Evolutionary conservation across 2,888 invertebrate species (phyloP), one percentile per base, ranked within the genome.

Genomic region (Bembecia ichneumoniformis): DNA sequence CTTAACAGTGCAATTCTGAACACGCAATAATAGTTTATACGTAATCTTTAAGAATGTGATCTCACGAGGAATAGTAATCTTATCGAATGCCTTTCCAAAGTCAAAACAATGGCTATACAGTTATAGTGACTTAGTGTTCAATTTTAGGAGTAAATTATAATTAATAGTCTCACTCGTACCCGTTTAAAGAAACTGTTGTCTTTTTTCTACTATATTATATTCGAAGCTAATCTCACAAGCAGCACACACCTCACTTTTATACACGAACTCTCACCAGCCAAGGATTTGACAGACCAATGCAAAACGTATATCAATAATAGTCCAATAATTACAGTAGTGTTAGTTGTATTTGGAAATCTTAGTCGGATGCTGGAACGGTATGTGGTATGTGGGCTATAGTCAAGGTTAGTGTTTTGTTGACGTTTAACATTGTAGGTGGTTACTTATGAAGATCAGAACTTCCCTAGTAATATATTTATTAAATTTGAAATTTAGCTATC

Each of bases 21-120:
- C 80, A 82, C 72, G 84, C 83, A 82, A 83, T 83, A 83, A 82
- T 84, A 82, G 79, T 81, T 79, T 76, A 78, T 82, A 83, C 81
- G 81, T 84, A 82, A 81, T 79, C 70, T 82, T 68, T 82, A 86
- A 82, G 82, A 76, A 82, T 69, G 82, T 87, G 86, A 87, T 87
- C 86, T 86, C 84, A 86, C 81, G 78, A 81, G 73, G 80, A 79
- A 44, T 44, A 40, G 40, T 13, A 40, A 81, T 77, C 78, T 76
- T 80, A 80, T 80, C 76, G 74, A 80, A 80, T 77, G 82, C 82
- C 82, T 83, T 78, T 72, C 70, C 66, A 67, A 74, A 73, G 74
- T 77, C 74, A 68, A 28, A n/a, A 72, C 72, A 68, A 60, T 68
- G 79, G 74, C 77, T 74, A 71, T 71, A 73, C 74, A 72, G 68